These are phyloP conservation scores for Paguma larvata DNA, from an alignment of 2,797 vertebrate genomes.

Conservation along the genomic window DNA sequence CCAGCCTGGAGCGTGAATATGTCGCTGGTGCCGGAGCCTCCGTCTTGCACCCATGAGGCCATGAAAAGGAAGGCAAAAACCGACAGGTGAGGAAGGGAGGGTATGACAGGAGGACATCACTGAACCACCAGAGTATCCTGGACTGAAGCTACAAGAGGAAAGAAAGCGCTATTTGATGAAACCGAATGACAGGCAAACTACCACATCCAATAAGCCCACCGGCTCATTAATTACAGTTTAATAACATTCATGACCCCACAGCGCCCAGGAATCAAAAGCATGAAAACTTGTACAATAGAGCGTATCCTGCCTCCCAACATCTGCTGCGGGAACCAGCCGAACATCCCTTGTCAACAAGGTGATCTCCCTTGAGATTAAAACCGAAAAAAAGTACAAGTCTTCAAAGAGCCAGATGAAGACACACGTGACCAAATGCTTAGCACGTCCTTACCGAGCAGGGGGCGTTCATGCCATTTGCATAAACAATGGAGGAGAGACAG, in stretches of 20 bases:
- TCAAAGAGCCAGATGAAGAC: constrained; percentile 8
- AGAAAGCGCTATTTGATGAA: not conserved
- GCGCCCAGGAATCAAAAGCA: not conserved
- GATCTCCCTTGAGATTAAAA: constrained; percentile 18
- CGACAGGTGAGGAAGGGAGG: not conserved
- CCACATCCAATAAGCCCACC: not conserved
- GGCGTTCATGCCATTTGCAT: not conserved
- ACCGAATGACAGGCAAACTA: not conserved
- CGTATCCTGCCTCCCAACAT: not conserved
- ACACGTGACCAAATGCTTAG: not conserved
- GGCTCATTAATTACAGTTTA: not conserved
- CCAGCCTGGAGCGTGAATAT: fast-evolving
- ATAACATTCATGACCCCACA: not conserved
- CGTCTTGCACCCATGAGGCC: not conserved
- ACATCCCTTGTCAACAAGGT: not conserved
- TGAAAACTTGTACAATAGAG: not conserved
- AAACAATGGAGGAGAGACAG: constrained; percentile 60
- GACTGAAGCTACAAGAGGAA: not conserved
- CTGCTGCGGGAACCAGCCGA: not conserved
- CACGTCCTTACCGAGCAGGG: not conserved
- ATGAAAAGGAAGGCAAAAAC: not conserved
- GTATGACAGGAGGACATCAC: not conserved
- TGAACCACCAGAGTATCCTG: not conserved
- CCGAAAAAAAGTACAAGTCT: not conserved
- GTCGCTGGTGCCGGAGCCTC: not conserved